Evolutionary conservation across 2,797 vertebrate species (phyloP).

Genomic region (Acropternis orthonyx): DNA sequence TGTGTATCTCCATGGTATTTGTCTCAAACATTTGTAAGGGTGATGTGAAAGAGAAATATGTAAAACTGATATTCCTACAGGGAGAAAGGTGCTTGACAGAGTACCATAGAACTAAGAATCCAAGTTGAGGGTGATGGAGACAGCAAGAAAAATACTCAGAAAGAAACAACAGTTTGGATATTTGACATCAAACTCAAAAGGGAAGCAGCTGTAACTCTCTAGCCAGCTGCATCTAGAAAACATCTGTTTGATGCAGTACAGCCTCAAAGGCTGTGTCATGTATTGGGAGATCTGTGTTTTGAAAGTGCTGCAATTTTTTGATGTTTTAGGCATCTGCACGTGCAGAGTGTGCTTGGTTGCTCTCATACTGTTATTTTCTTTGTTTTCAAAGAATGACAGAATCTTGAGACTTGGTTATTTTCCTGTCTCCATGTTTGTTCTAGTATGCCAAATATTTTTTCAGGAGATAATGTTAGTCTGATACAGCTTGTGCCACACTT

Average conservation of each 20-base stretch:
- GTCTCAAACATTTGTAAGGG: background rate
- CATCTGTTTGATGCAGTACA: background rate
- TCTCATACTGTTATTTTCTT: constrained; percentile 6
- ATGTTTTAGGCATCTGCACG: background rate
- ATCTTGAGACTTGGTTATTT: constrained; percentile 9
- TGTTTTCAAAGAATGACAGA: constrained; percentile 18
- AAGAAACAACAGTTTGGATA: background rate
- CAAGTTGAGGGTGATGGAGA: background rate
- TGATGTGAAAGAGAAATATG: background rate
- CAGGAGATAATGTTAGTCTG: background rate
- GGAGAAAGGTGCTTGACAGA: background rate
- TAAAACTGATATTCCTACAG: background rate
- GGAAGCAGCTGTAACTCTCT: background rate
- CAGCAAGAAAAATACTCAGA: background rate
- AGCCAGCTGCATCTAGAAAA: background rate
- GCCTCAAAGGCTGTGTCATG: background rate
- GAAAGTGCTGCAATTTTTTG: background rate
- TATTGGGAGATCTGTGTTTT: background rate
- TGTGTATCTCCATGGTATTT: background rate
- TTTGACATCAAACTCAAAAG: background rate
- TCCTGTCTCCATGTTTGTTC: background rate
- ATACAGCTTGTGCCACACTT: background rate
- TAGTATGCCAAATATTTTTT: constrained; percentile 3
- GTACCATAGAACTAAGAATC: background rate
- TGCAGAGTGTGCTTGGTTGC: background rate